Evolutionary conservation across 1,140 invertebrate genomes (phyloP).

Genomic region (Drosophila insularis): DNA sequence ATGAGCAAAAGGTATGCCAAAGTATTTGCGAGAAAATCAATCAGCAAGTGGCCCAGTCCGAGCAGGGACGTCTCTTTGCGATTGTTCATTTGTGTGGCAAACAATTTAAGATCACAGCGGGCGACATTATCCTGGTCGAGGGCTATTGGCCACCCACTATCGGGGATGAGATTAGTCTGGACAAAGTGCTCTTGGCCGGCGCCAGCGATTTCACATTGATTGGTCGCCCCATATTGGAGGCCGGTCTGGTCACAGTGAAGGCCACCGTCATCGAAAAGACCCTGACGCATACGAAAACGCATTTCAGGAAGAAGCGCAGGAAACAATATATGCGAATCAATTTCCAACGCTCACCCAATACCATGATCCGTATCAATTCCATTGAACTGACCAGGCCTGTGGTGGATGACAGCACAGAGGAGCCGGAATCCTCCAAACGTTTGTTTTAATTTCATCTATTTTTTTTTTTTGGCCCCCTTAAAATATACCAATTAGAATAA

Average conservation of each 20-base stretch:
- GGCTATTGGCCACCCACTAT: constrained; percentile 92
- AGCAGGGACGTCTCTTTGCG: constrained; percentile 91
- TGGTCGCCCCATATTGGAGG: constrained; percentile 91
- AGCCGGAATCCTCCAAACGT: constrained; percentile 45
- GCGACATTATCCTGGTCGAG: constrained; percentile 92
- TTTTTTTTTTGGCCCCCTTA: constrained; percentile 8
- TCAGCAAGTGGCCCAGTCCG: constrained; percentile 83
- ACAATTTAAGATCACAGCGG: constrained; percentile 94
- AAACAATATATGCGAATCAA: constrained; percentile 91
- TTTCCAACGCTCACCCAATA: constrained; percentile 88
- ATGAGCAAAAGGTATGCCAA: constrained; percentile 63
- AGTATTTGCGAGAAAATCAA: constrained; percentile 85
- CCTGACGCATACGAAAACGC: constrained; percentile 90
- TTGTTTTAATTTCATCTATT: constrained; percentile 55
- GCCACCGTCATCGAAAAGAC: constrained; percentile 96
- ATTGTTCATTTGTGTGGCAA: constrained; percentile 91
- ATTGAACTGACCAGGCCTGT: constrained; percentile 84
- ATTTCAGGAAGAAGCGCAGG: constrained; percentile 89
- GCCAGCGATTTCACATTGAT: constrained; percentile 93
- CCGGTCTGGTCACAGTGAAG: constrained; percentile 89
- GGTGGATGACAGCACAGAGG: not conserved
- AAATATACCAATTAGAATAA: too few species aligned
- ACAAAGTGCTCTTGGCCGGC: constrained; percentile 94
- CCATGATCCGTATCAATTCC: constrained; percentile 89
- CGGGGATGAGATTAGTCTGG: constrained; percentile 92